phyloP scores from a whole-genome alignment of 2,888 invertebrate genomes.

The Harmothoe impar region DNA sequence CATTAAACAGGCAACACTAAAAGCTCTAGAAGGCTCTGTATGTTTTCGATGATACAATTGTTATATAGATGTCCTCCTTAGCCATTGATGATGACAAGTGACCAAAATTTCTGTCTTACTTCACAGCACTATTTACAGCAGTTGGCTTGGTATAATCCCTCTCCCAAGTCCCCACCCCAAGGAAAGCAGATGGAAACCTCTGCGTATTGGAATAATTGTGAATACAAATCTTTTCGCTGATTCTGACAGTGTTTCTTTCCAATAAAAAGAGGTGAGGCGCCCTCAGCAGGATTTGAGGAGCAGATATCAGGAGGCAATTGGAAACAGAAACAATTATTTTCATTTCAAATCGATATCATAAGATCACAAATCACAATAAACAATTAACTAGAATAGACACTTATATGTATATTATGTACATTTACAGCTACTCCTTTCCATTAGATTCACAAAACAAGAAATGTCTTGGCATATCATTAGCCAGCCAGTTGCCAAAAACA shows the following conservation, averaged over 20 bases:
- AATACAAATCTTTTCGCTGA: not conserved
- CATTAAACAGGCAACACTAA: not conserved
- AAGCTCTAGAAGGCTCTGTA: conserved; percentile 1
- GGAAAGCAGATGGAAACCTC: not conserved
- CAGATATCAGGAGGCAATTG: not conserved
- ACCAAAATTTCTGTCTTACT: not conserved
- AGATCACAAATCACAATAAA: conserved; percentile 3
- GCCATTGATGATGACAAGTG: not conserved
- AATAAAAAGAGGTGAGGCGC: not conserved
- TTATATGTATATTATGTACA: not conserved
- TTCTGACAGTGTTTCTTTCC: not conserved
- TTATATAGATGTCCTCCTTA: not conserved
- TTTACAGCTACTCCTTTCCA: not conserved
- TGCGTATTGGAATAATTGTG: not conserved
- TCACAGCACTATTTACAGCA: conserved; percentile 2
- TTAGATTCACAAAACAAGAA: not conserved
- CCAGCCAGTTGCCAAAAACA: not conserved
- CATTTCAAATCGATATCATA: not conserved
- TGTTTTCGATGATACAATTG: not conserved
- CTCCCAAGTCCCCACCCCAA: not conserved
- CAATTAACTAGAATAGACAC: not conserved
- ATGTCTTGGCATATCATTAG: not conserved
- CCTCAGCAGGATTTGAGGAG: not conserved
- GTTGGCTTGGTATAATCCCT: not conserved
- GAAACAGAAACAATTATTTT: not conserved